A percentile compares a stretch with the other conserved stretches of the same genome.
Conservation (phyloP, 2,797 vertebrate species). For the Sebastiscus albofasciatus region DNA sequence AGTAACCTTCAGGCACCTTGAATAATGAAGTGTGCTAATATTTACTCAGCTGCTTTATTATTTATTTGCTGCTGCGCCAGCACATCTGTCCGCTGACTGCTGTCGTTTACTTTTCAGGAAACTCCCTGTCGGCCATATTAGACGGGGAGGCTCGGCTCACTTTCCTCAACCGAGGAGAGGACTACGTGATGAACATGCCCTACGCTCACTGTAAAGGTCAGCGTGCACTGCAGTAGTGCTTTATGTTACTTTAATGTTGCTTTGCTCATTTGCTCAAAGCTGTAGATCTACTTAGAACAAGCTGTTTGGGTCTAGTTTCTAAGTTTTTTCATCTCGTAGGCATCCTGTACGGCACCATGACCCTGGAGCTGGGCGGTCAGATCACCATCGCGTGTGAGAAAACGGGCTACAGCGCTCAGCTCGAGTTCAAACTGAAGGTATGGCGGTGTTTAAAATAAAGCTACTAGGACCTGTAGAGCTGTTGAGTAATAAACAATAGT, state of each 20-base stretch:
- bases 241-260: background rate
- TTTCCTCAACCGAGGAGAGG: constrained; percentile 96
- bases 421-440: constrained; percentile 99
- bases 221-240: background rate
- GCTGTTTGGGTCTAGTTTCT: background rate
- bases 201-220: constrained; percentile 99
- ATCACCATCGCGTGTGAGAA: constrained; percentile 95
- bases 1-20: background rate
- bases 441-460: background rate
- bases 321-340: constrained; percentile 76
- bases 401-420: constrained; percentile 95
- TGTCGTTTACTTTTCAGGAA: constrained; percentile 81
- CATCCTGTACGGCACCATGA: constrained; percentile 98
- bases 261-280: background rate
- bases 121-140: constrained; percentile 96
- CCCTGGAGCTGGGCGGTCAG: constrained; percentile 93
- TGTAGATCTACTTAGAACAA: background rate
- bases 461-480: background rate
- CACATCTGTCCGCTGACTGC: background rate
- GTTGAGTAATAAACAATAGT: background rate
- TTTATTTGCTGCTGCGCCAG: too few species aligned
- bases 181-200: constrained; percentile 98
- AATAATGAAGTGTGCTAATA: too few species aligned
- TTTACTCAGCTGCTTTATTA: background rate
- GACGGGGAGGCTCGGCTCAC: constrained; percentile 95